Conservation (phyloP, 2,797 vertebrate species). For the Chrosomus eos region DNA sequence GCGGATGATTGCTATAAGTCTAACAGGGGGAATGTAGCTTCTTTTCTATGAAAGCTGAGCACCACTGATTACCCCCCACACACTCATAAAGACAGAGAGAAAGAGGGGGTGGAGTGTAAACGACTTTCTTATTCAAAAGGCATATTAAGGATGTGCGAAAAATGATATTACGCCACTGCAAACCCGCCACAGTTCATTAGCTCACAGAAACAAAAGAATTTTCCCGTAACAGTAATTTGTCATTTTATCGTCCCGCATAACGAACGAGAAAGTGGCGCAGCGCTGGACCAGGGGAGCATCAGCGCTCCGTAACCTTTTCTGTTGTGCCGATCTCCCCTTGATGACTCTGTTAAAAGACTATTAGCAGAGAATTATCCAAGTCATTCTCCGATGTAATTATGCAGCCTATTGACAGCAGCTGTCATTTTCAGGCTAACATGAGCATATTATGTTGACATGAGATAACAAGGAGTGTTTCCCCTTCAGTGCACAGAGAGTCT, state of each 20-base stretch:
- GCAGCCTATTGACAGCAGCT: conserved; percentile 61
- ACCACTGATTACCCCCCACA: conserved; percentile 48
- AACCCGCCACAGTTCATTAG: conserved; percentile 68
- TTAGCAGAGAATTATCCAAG: conserved; percentile 57
- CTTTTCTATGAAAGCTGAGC: conserved; percentile 22
- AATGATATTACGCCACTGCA: conserved; percentile 52
- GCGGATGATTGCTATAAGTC: conserved; percentile 42
- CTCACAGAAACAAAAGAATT: conserved; percentile 62
- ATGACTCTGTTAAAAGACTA: conserved; percentile 60
- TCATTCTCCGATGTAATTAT: conserved; percentile 61
- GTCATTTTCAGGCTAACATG: conserved; percentile 65
- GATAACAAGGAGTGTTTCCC: conserved; percentile 59
- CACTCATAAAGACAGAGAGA: conserved; percentile 30
- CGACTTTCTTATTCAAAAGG: conserved; percentile 58
- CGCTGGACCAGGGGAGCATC: not conserved
- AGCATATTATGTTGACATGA: conserved; percentile 64
- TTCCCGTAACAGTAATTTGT: conserved; percentile 34
- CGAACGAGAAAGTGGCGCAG: not conserved
- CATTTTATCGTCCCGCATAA: not conserved
- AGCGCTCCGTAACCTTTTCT: conserved; percentile 35
- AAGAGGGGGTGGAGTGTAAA: conserved; percentile 25
- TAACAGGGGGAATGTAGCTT: conserved; percentile 49
- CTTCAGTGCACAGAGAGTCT: conserved; percentile 54
- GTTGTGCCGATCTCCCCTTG: conserved; percentile 34
- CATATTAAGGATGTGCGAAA: conserved; percentile 55